phyloP scores from a whole-genome alignment of 2,888 invertebrate species.

The Chymomyza fuscimana region DNA sequence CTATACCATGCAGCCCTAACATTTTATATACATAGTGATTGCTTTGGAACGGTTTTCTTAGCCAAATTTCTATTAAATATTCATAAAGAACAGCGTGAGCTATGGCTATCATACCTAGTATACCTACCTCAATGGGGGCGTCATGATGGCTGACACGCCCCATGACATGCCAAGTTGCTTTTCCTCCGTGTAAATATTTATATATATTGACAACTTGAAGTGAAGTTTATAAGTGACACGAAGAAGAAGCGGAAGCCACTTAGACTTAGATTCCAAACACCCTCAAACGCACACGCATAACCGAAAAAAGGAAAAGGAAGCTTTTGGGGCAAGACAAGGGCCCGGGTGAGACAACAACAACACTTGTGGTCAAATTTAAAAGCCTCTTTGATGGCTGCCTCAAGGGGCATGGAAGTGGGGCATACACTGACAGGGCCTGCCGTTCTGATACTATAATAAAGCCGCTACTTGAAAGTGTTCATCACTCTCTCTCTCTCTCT shows the following conservation, averaged over 20 bases:
- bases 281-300: conserved; percentile 1
- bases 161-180: conserved; percentile 34
- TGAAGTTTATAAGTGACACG: conserved; percentile 70
- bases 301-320: conserved; percentile 45
- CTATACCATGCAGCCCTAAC: too few relatives aligned
- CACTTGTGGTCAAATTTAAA: conserved; percentile 71
- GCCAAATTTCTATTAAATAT: conserved; percentile 23
- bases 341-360: conserved; percentile 32
- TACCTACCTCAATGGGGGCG: not conserved
- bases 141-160: not conserved
- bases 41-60: conserved; percentile 23
- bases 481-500: not conserved
- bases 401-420: conserved; percentile 14
- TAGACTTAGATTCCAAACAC: conserved; percentile 14
- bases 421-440: not conserved
- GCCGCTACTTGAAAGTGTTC: conserved; percentile 65
- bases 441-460: conserved; percentile 50
- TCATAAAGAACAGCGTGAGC: not conserved
- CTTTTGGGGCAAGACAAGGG: conserved; percentile 45
- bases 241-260: conserved; percentile 42
- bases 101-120: not conserved
- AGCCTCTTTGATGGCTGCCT: conserved; percentile 67
- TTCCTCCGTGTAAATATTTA: conserved; percentile 64
- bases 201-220: conserved; percentile 73
- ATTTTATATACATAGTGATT: not conserved